phyloP scores from a whole-genome alignment of 2,113 vertebrate species.

The Zosterops pallidus region DNA sequence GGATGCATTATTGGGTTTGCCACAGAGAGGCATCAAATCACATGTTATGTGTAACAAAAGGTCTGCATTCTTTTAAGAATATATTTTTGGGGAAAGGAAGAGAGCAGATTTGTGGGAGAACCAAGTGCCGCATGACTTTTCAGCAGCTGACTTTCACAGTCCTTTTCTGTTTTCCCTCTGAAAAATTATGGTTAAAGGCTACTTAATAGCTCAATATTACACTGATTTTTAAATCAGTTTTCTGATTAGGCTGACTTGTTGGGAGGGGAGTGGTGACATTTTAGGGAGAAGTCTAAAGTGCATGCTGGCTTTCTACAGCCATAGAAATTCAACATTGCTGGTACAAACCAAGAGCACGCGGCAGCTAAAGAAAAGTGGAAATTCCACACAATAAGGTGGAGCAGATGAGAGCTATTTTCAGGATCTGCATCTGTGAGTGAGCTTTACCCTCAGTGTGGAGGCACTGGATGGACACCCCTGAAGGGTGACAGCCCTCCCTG shows the following conservation, averaged over 20 bases:
- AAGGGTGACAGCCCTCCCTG: fast-evolving
- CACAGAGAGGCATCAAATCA: neutral
- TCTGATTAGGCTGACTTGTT: neutral
- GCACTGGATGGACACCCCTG: neutral
- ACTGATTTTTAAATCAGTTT: neutral
- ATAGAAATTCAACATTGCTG: neutral
- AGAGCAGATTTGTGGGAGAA: fast-evolving
- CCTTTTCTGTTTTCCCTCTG: neutral
- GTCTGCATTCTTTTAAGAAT: neutral
- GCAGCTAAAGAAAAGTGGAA: neutral
- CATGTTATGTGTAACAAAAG: neutral
- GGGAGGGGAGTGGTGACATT: neutral
- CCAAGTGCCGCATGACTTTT: neutral
- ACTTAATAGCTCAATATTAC: neutral
- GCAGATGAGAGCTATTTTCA: neutral
- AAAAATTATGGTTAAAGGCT: neutral
- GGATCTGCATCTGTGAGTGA: neutral
- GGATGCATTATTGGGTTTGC: neutral
- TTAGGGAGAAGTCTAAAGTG: neutral
- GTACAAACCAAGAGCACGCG: neutral
- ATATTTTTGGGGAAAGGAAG: neutral
- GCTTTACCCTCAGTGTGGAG: neutral
- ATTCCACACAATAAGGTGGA: neutral
- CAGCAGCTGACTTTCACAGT: neutral
- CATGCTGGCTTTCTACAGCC: neutral